Base-by-base conservation (phyloP, 2,797 vertebrate genomes). In the Argya squamiceps region DNA sequence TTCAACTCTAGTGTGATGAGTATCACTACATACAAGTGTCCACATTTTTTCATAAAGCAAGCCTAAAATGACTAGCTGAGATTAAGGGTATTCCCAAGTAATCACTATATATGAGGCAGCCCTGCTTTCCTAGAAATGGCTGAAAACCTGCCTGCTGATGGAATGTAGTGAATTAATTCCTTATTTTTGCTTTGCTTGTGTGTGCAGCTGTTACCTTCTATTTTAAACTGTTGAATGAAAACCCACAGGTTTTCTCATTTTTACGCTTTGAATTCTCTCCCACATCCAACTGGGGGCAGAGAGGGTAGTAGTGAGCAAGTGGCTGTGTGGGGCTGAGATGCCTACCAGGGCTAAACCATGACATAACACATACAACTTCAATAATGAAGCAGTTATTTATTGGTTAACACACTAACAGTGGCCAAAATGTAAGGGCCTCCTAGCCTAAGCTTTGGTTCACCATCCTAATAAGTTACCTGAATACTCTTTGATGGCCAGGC, bases 241-340 rank as follows among this genome's bases (percentile, higher is more conserved):
- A 19, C 7, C 10, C 43, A 50, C 5, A 70, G 26, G 1, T 39
- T 50, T 58, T 89, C 41, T 68, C 29, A 52, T 10, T 73, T 86
- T 44, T n/a, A 30, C 2, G 0, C 6, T 62, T 75, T 29, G 0
- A 0, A 8, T 68, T 60, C 4, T 63, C 20, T 69, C 60, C 6
- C 9, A 22, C 14, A 46, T 46, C 12, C 32, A 17, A 15, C 18
- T 70, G 58, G 1, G 5, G 11, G 24, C 43, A 69, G 43, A 52
- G 34, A n/a, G 5, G 10, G 23, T 21, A 34, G 23, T 46, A 36
- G 23, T 46, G 18, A 65, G 17, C 22, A 69, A 49, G 7, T 9
- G 16, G 21, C 27, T 82, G 9, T 55, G 21, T 22, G 30, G 19
- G 24, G 3, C 24, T 70, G 19, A 74, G 21, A 15, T 74, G 12